Evolutionary conservation across 2,113 vertebrate species (phyloP).

Genomic region (Naja naja): DNA sequence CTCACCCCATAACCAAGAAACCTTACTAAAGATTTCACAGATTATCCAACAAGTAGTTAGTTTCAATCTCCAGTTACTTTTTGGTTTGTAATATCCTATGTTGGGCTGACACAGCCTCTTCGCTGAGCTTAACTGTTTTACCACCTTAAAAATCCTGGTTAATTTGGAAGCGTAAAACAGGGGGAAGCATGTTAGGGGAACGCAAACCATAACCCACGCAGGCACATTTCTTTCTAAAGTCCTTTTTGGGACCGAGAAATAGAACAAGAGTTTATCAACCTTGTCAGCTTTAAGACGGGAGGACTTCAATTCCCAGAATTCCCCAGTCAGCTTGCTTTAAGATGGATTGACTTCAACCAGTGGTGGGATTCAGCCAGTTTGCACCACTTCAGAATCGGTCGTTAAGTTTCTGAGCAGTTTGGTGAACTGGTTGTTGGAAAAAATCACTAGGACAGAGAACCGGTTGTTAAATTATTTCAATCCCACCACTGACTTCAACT

Average conservation of each 20-base stretch:
- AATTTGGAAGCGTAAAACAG: not conserved
- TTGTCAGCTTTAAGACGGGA: not conserved
- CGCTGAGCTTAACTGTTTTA: not conserved
- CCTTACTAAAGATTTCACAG: not conserved
- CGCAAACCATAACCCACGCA: not conserved
- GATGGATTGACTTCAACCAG: too few species aligned
- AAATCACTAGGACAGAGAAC: too few species aligned
- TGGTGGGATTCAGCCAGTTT: too few species aligned
- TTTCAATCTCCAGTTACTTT: not conserved
- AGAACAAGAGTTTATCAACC: not conserved
- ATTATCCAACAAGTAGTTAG: not conserved
- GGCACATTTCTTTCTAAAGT: not conserved
- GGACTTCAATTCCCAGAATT: not conserved
- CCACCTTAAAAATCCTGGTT: not conserved
- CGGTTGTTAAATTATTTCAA: too few species aligned
- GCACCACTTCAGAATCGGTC: too few species aligned
- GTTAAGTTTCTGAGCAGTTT: too few species aligned
- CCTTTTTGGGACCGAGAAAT: not conserved
- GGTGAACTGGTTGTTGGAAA: too few species aligned
- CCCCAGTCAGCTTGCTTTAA: not conserved
- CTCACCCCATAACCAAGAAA: not conserved
- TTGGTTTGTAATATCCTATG: not conserved
- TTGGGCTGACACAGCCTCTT: not conserved
- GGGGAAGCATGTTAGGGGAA: not conserved
- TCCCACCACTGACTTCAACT: not conserved